Evolutionary conservation across 2,888 invertebrate species (phyloP).

Genomic region (Diachrysia chrysitis): DNA sequence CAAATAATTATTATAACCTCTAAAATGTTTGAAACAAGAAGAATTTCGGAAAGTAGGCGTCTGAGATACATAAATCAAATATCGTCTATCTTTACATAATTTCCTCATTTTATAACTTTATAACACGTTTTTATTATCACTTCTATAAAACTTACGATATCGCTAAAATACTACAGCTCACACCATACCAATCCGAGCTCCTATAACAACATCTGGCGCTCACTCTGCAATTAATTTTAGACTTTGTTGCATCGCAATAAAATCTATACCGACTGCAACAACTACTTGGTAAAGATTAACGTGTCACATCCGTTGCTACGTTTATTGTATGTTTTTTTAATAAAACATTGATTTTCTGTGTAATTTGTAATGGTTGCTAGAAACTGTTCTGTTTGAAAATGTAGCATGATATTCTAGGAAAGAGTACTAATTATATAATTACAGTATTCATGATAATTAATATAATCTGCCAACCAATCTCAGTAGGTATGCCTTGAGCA

Average conservation of each 20-base stretch:
- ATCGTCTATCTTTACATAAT: no score
- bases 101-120: no score
- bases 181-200: slow-evolving; percentile 51
- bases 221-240: slow-evolving; percentile 67
- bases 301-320: slow-evolving; percentile 75
- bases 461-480: no score
- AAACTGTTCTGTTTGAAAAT: slow-evolving; percentile 28
- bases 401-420: slow-evolving; percentile 17
- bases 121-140: no score
- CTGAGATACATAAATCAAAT: no score
- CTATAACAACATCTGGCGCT: slow-evolving; percentile 48
- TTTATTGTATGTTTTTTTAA: slow-evolving; percentile 77
- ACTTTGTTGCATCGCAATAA: slow-evolving; percentile 76
- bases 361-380: slow-evolving; percentile 30
- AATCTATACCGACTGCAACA: slow-evolving; percentile 58
- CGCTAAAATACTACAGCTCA: slow-evolving; percentile 44
- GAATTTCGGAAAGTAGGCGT: no score
- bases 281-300: slow-evolving; percentile 66
- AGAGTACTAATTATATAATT: neutral
- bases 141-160: slow-evolving; percentile 8
- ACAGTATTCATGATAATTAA: no score
- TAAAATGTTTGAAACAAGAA: no score
- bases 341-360: slow-evolving; percentile 79
- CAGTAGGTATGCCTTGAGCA: no score
- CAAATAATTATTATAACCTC: no score